Percentiles rank a stretch among this genome's conserved stretches.
Evolutionary conservation across 2,113 vertebrate genomes (phyloP).

Genomic region (Clarias macrocephalus): DNA sequence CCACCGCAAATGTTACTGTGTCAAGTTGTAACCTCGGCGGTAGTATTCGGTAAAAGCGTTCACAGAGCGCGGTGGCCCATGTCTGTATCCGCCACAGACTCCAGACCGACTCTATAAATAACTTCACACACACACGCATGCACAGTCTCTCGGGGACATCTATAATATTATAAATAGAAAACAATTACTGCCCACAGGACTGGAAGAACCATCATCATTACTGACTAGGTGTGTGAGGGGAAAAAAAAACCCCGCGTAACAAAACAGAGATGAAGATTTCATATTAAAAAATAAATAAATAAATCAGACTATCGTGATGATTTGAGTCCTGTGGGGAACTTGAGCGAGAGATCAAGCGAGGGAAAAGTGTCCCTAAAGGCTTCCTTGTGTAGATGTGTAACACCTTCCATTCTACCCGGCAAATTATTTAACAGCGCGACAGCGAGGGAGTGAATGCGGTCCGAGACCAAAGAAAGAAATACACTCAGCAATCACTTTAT

Average conservation of each 20-base stretch:
- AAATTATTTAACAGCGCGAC: slow-evolving; percentile 9
- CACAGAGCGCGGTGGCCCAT: background rate
- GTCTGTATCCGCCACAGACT: background rate
- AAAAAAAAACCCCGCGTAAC: no score
- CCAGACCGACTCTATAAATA: slow-evolving; percentile 10
- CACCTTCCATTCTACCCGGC: background rate
- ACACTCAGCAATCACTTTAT: background rate
- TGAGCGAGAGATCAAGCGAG: background rate
- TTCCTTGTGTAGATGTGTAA: background rate
- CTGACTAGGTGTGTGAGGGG: background rate
- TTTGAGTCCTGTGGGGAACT: background rate
- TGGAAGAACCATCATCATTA: background rate
- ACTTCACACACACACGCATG: background rate
- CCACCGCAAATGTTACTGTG: slow-evolving; percentile 19
- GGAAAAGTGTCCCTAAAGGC: background rate
- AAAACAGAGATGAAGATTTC: background rate
- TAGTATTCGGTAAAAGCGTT: background rate
- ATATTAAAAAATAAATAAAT: no score
- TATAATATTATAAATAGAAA: background rate
- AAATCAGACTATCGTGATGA: background rate
- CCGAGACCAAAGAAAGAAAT: background rate
- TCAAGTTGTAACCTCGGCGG: background rate
- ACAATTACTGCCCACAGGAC: slow-evolving; percentile 4
- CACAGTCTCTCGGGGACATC: background rate
- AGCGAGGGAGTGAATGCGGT: background rate